Conservation (phyloP, 2,113 vertebrate species). For the Oenanthe melanoleuca region DNA sequence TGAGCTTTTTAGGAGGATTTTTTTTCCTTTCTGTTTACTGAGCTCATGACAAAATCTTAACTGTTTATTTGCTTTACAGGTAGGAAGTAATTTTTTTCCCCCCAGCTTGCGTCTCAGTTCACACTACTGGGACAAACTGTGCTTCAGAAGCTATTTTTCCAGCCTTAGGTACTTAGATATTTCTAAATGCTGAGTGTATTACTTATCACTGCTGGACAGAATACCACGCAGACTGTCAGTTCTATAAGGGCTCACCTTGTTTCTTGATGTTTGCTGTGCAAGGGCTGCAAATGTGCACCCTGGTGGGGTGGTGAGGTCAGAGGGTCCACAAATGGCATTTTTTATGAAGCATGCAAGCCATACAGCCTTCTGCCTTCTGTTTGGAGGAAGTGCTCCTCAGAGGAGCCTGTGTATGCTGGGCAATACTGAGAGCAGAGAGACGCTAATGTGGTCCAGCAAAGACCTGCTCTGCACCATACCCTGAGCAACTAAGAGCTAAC, state of each 20-base stretch:
- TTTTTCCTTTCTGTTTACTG: background rate
- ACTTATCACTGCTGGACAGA: background rate
- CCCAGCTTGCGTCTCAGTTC: background rate
- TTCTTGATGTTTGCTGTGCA: background rate
- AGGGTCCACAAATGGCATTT: background rate
- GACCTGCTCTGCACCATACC: background rate
- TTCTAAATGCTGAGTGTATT: background rate
- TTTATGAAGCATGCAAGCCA: background rate
- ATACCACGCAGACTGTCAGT: background rate
- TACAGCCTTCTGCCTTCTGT: background rate
- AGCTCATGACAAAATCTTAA: background rate
- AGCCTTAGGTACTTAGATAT: background rate
- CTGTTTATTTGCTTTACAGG: background rate
- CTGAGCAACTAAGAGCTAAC: background rate
- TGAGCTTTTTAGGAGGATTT: background rate
- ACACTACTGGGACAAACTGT: background rate
- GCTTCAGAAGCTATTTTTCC: background rate
- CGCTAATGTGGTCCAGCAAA: background rate
- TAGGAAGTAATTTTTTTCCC: background rate
- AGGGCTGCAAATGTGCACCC: background rate
- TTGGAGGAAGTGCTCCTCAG: background rate
- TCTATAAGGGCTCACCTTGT: background rate
- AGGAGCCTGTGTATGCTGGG: background rate
- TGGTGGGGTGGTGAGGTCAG: background rate
- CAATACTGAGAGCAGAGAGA: background rate